phyloP scores from a whole-genome alignment of 2,888 invertebrate genomes.

The Gibbula magus region DNA sequence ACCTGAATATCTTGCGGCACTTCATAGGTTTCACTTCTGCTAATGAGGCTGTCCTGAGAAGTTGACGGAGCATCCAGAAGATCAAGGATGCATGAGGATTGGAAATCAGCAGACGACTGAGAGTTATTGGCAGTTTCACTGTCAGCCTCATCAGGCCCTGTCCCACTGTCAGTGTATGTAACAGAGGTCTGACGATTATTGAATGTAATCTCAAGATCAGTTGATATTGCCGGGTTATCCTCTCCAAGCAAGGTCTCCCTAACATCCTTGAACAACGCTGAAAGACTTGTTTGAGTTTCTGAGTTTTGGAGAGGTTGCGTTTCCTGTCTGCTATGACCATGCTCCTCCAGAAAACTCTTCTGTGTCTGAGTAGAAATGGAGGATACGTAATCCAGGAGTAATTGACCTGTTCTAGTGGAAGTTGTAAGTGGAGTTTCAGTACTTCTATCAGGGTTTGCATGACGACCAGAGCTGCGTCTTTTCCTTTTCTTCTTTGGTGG shows the following conservation, averaged over 20 bases:
- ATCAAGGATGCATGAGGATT: too few species aligned
- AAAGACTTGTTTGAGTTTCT: constrained; percentile 3
- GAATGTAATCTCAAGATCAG: not conserved
- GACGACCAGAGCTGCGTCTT: not conserved
- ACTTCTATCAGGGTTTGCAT: not conserved
- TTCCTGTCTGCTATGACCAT: not conserved
- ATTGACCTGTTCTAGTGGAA: not conserved
- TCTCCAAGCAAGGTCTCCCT: not conserved
- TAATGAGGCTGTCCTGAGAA: too few species aligned
- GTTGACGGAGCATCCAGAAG: too few species aligned
- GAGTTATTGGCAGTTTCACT: too few species aligned
- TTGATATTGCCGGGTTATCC: not conserved
- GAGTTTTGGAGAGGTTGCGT: not conserved
- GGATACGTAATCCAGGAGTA: not conserved
- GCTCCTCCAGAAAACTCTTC: constrained; percentile 44
- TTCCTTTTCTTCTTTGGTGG: not conserved
- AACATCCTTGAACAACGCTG: not conserved
- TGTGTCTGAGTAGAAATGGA: constrained; percentile 50
- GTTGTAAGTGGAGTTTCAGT: not conserved
- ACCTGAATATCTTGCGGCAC: too few species aligned
- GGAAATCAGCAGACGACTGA: too few species aligned
- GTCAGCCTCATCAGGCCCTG: not conserved
- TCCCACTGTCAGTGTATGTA: not conserved
- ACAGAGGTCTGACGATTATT: not conserved
- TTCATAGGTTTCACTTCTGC: too few species aligned